A percentile compares a stretch with the other conserved stretches of the same genome.
Evolutionary conservation across 2,888 invertebrate species (phyloP).

Genomic region (Eilema sororculum): DNA sequence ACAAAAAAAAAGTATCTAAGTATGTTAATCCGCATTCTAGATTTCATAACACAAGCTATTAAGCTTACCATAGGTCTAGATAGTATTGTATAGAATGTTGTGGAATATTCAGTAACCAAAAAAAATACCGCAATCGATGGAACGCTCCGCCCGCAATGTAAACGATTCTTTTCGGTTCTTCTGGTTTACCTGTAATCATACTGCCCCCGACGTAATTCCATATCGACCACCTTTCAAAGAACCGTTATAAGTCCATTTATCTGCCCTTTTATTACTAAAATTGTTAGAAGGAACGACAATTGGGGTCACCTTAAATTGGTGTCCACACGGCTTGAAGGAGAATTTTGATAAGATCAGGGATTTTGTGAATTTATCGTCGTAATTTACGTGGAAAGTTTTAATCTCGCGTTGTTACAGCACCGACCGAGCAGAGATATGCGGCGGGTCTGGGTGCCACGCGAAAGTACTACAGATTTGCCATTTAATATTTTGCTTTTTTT

Average conservation of each 20-base stretch:
- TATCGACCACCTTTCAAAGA: constrained; percentile 32
- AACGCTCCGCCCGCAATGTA: constrained; percentile 24
- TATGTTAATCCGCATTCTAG: too few relatives aligned
- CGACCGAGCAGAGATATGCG: constrained; percentile 6
- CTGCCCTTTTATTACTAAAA: constrained; percentile 28
- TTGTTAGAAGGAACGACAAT: constrained; percentile 29
- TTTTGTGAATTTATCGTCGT: constrained; percentile 57
- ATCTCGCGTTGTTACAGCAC: constrained; percentile 42
- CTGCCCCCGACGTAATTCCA: constrained; percentile 33
- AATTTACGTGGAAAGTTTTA: constrained; percentile 58
- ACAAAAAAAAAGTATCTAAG: too few relatives aligned
- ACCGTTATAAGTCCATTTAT: constrained; percentile 37
- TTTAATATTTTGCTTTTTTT: background rate
- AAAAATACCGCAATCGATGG: constrained; percentile 16
- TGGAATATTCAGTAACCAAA: too few relatives aligned
- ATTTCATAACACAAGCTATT: too few relatives aligned
- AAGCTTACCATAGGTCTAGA: too few relatives aligned
- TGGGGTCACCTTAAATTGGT: constrained; percentile 38
- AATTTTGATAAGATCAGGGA: constrained; percentile 61
- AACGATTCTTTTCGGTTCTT: constrained; percentile 25
- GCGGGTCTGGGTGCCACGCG: background rate
- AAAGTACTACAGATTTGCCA: background rate
- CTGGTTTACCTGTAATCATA: constrained; percentile 31
- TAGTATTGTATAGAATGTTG: too few relatives aligned
- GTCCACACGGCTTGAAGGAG: constrained; percentile 41